Evolutionary conservation across 2,888 invertebrate species (phyloP), one percentile per base, ranked within the genome.

Genomic region (Euplagia quadripunctaria): DNA sequence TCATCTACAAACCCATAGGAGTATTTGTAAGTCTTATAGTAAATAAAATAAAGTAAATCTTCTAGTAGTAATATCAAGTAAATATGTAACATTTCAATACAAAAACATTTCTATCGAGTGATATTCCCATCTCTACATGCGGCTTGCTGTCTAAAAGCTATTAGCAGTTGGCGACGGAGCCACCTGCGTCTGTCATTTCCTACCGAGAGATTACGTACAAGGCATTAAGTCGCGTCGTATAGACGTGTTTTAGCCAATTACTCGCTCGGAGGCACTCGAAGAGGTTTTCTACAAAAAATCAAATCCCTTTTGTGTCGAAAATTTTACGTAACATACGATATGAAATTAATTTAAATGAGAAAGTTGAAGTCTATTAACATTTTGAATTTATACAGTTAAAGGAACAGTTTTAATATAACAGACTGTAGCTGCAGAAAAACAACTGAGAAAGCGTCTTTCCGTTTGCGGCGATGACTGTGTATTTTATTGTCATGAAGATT

Each of bases 111-210:
- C 6, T 64, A 63, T 74, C 77, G 74, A 70, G 68, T 61, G 58
- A 4, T 8, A 16, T 7, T 31, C 75, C 74, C 91, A 82, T 79
- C 86, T 77, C 91, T 90, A 87, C n/a, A 78, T 64, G 74, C 93
- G 94, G 94, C 93, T 75, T 75, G 75, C 72, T 75, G 75, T 75
- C 75, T 75, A 75, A 75, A 75, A 75, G 75, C 75, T 75, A 85
- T 75, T 75, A 75, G 75, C 75, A 75, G 72, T 72, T 91, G 92
- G 93, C 93, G 91, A 91, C 91, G 93, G 87, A 86, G 89, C 85
- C 83, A 83, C 85, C 83, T 83, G 90, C 91, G 92, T 89, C 94
- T 92, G 95, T 94, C 95, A 94, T 95, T 95, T 94, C 94, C 94
- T 92, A 87, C 89, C 80, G 85, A 92, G 92, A 94, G 94, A 95